A percentile compares a stretch with the other conserved stretches of the same genome.
Evolutionary conservation across 2,888 invertebrate species (phyloP).

Genomic region (Stenchaetothrips biformis): DNA sequence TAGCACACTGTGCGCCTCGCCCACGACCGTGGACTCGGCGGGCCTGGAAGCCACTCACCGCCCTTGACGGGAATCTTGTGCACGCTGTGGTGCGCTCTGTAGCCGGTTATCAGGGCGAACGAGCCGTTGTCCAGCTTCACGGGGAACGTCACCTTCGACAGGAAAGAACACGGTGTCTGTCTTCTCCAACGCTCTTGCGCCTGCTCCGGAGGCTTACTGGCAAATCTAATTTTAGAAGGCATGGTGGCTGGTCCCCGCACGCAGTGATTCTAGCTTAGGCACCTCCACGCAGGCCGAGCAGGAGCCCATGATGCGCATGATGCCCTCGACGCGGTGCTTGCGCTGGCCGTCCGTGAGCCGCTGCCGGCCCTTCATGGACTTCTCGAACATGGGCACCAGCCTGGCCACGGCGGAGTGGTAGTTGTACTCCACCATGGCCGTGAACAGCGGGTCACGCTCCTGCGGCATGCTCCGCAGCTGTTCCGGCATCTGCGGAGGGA

Average conservation of each 20-base stretch:
- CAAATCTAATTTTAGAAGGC: too few species aligned
- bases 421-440: background rate
- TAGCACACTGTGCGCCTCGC: too few species aligned
- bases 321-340: conserved; percentile 13
- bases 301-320: conserved; percentile 12
- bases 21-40: conserved; percentile 18
- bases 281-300: conserved; percentile 15
- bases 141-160: conserved; percentile 56
- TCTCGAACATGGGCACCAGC: conserved; percentile 13
- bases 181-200: background rate
- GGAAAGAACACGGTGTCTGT: background rate
- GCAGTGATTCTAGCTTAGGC: background rate
- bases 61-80: conserved; percentile 64
- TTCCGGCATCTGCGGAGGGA: background rate
- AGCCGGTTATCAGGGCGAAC: conserved; percentile 65
- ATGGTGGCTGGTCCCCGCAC: too few species aligned
- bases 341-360: conserved; percentile 7
- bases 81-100: conserved; percentile 68
- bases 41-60: conserved; percentile 45
- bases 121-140: conserved; percentile 63
- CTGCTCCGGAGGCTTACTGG: background rate
- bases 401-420: background rate
- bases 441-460: background rate
- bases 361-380: background rate
- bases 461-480: background rate